A percentile compares a stretch with the other conserved stretches of the same genome.
These are phyloP conservation scores for Mellilla xanthometata DNA, from an alignment of 2,888 invertebrate genomes.

Conservation along the genomic window DNA sequence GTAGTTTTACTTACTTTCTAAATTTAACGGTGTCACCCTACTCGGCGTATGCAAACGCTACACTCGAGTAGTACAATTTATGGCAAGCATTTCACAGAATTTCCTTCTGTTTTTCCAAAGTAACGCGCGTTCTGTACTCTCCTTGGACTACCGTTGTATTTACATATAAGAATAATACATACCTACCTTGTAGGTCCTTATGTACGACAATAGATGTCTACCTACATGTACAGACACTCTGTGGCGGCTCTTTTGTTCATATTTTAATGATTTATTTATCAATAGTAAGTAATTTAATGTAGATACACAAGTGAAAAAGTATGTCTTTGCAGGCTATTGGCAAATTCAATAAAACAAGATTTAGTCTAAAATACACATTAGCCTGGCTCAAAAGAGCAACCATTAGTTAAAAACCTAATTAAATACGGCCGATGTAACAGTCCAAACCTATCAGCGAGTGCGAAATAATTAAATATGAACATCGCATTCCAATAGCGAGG, in stretches of 20 bases:
- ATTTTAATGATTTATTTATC: too few relatives aligned
- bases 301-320: too few relatives aligned
- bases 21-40: constrained; percentile 38
- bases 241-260: constrained; percentile 13
- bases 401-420: too few relatives aligned
- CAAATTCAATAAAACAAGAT: too few relatives aligned
- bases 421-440: too few relatives aligned
- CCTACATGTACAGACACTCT: constrained; percentile 14
- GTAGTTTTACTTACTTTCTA: too few relatives aligned
- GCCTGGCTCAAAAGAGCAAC: too few relatives aligned
- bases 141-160: constrained; percentile 44
- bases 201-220: constrained; percentile 31
- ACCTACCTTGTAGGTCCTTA: not conserved
- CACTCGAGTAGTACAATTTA: constrained; percentile 76
- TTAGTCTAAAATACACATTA: too few relatives aligned
- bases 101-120: constrained; percentile 75
- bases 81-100: constrained; percentile 74
- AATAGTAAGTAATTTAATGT: too few relatives aligned
- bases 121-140: constrained; percentile 44
- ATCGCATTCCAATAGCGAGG: not conserved
- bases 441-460: too few relatives aligned
- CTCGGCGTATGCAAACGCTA: constrained; percentile 72
- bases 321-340: too few relatives aligned
- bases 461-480: too few relatives aligned
- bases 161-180: constrained; percentile 35